Base-by-base conservation (phyloP, 1,140 invertebrate genomes). In the Bombus waltoni region DNA sequence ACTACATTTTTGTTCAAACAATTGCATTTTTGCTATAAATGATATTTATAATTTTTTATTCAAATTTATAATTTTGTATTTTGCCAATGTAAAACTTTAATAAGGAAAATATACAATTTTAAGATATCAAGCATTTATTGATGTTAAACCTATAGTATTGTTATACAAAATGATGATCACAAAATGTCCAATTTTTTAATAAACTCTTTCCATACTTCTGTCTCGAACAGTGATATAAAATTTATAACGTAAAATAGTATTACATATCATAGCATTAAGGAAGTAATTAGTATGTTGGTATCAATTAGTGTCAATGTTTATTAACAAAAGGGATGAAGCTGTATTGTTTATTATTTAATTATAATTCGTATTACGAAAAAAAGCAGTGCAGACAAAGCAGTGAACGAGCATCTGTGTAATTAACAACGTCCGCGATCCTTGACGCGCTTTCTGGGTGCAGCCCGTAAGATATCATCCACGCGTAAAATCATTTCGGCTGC, bases 401-500 rank as follows among this genome's bases (percentile, higher is more conserved):
- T 74, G 42, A 74, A 73, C n/a, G 22, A 81, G 2, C 8, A 10
- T 32, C 10, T 18, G 8, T 42, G n/a, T 25, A 44, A 89, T 96
- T 97, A 98, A 95, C 98, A 99, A 78, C 97, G 97, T 90, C 98
- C 97, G 91, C 98, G 96, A 94, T 99, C 99, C 83, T 97, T 97
- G 1, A 97, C 97, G 75, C 99, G 97, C 92, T 97, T 97, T 85
- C 99, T 97, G 4, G 99, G 99, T 53, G 99, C 99, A 62, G 98
- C 97, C 93, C 97, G 99, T 42, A 99, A 97, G 85, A 99, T 99
- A 95, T 99, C 97, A 94, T 99, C 99, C 3, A 99, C 99, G 70
- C 99, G 97, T 15, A 99, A 95, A 93, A 99, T 99, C 98, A 99
- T 99, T 96, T 99, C 99, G 0, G 99, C 99, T 8, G 99, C 99